Base-by-base conservation (phyloP, 2,888 invertebrate genomes). In the Drosophila imparisetae region DNA sequence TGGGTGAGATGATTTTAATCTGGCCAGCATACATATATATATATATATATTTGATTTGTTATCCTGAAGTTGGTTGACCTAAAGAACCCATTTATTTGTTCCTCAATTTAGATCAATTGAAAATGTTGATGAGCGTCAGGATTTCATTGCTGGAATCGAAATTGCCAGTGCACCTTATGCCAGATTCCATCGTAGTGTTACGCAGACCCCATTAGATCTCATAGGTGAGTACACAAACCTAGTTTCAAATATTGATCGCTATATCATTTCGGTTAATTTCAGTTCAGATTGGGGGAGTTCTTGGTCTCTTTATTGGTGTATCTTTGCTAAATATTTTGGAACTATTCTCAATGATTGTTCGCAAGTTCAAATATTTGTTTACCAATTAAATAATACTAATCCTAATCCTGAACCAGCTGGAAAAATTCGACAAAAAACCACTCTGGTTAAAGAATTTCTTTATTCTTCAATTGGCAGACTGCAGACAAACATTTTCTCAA, bases 241-340 rank as follows among this genome's bases (percentile, higher is more conserved):
- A 18, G 1, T 11, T n/a, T 10, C 36, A 15, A 24, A 24, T 45
- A 24, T 24, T 24, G 21, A 45, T 24, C 7, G 3, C 1, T 24
- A 45, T 8, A 5, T 34, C n/a, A 58, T 18, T 27, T 21, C 10
- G 13, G 4, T 15, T n/a, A 21, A 49, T 69, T 74, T 70, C 57
- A 90, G 90, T 90, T 78, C 79, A 83, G n/a, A 75, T 88, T 60
- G 90, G 90, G 11, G 90, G 90, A 38, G 81, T 90, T 6, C 79
- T 90, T 49, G 90, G 91, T 18, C 75, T 90, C 5, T 90, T 90
- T 38, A 61, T 80, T 15, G 84, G 88, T 1, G 80, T 78, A 42
- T 85, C 84, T 0, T 36, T 87, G 48, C 58, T 84, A 0, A 84
- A 86, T 29, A 69, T 84, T 34, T 59, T 84, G 53, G 84, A 82